Base-by-base conservation (phyloP, 2,888 invertebrate species). In the Lepidochrysops patricia region DNA sequence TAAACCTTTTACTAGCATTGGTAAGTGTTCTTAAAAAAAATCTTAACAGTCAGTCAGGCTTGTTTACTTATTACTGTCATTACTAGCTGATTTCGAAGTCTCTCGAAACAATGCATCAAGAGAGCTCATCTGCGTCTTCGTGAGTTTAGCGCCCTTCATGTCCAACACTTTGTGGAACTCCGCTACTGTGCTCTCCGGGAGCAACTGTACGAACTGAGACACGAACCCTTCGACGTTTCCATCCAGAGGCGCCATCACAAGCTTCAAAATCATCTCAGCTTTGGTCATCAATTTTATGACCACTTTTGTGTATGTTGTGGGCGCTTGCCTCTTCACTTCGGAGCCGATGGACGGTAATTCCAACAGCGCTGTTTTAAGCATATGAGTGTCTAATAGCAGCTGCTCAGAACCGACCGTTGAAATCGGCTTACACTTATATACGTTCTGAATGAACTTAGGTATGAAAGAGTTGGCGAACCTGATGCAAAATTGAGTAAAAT, bases 251-350 rank as follows among this genome's bases (percentile, higher is more conserved):
- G 98, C 95, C 98, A 99, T 98, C 0, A 98, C 97, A 29, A 99
- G 92, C 89, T 99, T 99, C n/a, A 99, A 88, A 37, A 99, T 96
- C 97, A 99, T 98, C 82, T 99, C 99, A 0, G 98, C 98, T 74
- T 97, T 96, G 0, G 97, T 97, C 98, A 99, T 98, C 34, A 98
- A 92, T 84, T 94, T 94, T 0, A 95, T 92, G 0, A 97, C 96
- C 27, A 94, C 94, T 75, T 95, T 95, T 0, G 94, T 93, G 66
- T 94, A 97, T 64, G 96, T 95, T 0, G 96, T 94, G 0, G 98
- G 98, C 4, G 98, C 96, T 69, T 96, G 96, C 5, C 97, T 90
- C 64, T 93, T 93, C 0, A 98, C 94, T 70, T 95, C 95, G 0
- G 97, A 97, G 0, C 96, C 96, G 25, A 98, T 93, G 0, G 97